Evolutionary conservation across 2,888 invertebrate species (phyloP).

Genomic region (Tenodera sinensis): DNA sequence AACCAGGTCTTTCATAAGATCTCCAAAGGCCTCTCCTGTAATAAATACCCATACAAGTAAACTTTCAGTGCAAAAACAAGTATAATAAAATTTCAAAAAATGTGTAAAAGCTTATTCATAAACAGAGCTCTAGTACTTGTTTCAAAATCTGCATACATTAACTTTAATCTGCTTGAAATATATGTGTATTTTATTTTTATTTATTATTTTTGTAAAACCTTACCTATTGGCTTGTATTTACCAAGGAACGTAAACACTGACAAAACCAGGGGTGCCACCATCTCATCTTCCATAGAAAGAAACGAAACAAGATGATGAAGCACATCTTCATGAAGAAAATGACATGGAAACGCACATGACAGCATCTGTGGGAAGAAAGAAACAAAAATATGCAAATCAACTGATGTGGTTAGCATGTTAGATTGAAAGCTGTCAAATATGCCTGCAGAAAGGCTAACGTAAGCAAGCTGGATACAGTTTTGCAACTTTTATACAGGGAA

Average conservation of each 20-base stretch:
- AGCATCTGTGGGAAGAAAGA: constrained; percentile 57
- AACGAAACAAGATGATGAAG: constrained; percentile 71
- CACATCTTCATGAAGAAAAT: constrained; percentile 84
- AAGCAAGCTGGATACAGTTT: too few relatives aligned
- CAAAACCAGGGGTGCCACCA: constrained; percentile 74
- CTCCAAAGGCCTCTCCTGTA: constrained; percentile 68
- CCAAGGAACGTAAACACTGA: constrained; percentile 84
- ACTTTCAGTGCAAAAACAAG: not conserved
- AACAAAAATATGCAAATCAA: constrained; percentile 23
- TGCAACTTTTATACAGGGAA: too few relatives aligned
- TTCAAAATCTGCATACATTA: not conserved
- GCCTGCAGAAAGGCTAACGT: not conserved
- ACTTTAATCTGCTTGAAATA: not conserved
- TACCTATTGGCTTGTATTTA: constrained; percentile 77
- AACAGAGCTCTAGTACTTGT: not conserved
- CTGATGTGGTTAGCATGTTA: not conserved
- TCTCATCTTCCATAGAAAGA: constrained; percentile 75
- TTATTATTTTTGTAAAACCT: constrained; percentile 39
- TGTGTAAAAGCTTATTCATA: not conserved
- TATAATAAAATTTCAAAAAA: not conserved
- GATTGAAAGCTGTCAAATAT: not conserved
- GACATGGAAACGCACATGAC: constrained; percentile 88
- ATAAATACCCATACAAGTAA: constrained; percentile 25
- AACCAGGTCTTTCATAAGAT: constrained; percentile 72
- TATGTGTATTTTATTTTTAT: not conserved